Percentiles rank a stretch among this genome's conserved stretches.
Conservation (phyloP, 2,797 vertebrate genomes). For the Cryptoblepharus egeriae region DNA sequence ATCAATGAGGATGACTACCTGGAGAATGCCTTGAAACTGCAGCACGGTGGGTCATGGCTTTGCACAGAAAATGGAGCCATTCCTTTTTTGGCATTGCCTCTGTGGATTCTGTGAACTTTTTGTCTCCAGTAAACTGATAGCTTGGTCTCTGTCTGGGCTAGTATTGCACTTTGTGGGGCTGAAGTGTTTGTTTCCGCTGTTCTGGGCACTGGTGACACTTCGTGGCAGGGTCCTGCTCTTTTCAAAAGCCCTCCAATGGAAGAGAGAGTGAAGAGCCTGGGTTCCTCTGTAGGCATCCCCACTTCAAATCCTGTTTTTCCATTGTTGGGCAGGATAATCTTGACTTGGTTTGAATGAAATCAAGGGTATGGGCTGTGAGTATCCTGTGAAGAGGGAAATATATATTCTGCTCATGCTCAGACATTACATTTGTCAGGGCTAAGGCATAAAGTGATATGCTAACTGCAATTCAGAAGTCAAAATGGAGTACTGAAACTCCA, state of each 20-base stretch:
- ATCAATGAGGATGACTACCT: conserved; percentile 74
- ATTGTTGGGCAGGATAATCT: no score
- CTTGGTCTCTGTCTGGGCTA: no score
- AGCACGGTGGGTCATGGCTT: conserved; percentile 42
- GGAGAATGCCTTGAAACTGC: conserved; percentile 68
- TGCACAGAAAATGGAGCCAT: neutral
- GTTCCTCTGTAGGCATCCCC: neutral
- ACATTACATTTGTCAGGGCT: neutral
- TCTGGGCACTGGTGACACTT: neutral
- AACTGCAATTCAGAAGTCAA: no score
- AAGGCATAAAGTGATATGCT: neutral
- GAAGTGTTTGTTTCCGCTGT: no score
- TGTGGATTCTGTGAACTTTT: no score
- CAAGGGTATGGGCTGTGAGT: neutral
- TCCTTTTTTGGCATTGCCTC: no score
- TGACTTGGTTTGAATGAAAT: neutral
- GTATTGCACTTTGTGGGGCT: no score
- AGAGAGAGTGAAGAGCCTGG: no score
- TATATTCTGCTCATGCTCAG: neutral
- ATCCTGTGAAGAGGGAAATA: neutral
- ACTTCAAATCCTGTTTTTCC: no score
- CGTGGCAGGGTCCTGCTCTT: neutral
- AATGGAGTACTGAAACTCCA: neutral
- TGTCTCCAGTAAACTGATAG: no score
- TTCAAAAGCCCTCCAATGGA: no score